A percentile compares a stretch with the other conserved stretches of the same genome.
Conservation (phyloP, 2,888 invertebrate genomes). For the Spialia ferax region DNA sequence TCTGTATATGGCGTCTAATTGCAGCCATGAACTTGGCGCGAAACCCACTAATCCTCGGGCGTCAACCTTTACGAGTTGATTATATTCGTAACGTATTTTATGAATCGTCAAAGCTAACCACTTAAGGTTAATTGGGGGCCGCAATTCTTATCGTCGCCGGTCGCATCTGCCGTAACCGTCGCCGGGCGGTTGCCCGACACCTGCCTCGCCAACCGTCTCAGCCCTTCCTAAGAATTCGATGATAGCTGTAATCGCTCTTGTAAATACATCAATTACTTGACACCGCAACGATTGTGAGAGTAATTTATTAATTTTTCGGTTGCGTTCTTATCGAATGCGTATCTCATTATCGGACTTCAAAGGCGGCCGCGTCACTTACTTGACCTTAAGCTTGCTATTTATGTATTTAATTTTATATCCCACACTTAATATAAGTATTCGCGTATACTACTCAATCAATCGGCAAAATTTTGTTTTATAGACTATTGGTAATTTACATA, state of each 20-base stretch:
- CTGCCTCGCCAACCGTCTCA: conserved; percentile 52
- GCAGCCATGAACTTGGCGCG: conserved; percentile 37
- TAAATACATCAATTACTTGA: conserved; percentile 39
- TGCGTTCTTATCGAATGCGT: conserved; percentile 34
- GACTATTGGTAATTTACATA: too few relatives aligned
- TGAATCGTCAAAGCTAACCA: conserved; percentile 36
- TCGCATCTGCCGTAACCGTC: conserved; percentile 54
- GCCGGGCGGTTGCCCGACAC: conserved; percentile 40
- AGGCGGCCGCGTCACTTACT: conserved; percentile 14
- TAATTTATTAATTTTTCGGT: conserved; percentile 36
- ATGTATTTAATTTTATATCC: background rate
- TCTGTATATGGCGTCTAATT: background rate
- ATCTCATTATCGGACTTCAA: conserved; percentile 29
- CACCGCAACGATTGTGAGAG: conserved; percentile 29
- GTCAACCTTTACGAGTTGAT: conserved; percentile 36
- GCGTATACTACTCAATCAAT: background rate
- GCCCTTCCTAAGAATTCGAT: conserved; percentile 45
- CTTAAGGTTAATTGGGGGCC: conserved; percentile 39
- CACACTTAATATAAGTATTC: background rate
- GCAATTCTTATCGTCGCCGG: conserved; percentile 38
- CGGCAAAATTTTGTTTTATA: too few relatives aligned
- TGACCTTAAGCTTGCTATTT: background rate
- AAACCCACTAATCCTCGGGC: conserved; percentile 28
- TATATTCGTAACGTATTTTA: conserved; percentile 38
- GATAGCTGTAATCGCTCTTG: conserved; percentile 41